Base-by-base conservation (phyloP, 1,140 invertebrate species). In the Brachionus rotundiformis region DNA sequence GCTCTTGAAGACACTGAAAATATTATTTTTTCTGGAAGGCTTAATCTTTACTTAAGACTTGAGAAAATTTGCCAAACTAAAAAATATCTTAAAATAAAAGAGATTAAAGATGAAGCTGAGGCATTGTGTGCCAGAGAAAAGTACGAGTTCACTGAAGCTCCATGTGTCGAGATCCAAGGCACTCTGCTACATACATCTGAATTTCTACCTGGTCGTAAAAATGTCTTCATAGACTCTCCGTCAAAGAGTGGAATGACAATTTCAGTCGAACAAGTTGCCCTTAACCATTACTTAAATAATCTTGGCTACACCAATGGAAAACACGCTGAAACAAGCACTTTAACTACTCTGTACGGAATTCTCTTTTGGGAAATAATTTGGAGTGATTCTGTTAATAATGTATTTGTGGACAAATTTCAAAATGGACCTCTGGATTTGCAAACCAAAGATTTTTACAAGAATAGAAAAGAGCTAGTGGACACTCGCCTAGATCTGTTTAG, bases 331-430 rank as follows among this genome's bases (percentile, higher is more conserved):
- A 92, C 92, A 4, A 86, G 89, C 1, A 90, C 92, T 3, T 89
- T 92, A 2, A 87, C 88, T 39, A 90, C 90, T 1, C 84, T 94
- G 71, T 93, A 93, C 85, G 87, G 86, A n/a, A 84, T 92, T 1
- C 86, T 92, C 1, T 93, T 93, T 85, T 94, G 93, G 92, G 91
- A 94, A 73, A 90, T 93, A 10, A 89, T 94, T 39, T 94, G 92
- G 85, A 85, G 87, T 76, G 84, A 87, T 25, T 85, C 87, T 2
- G 85, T 92, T 47, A 88, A 91, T 8, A 92, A 93, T 84, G 88
- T 90, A 4, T 94, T 93, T 85, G 86, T 92, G 5, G 90, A 89
- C 8, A 85, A 84, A 0, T 93, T 91, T 85, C 93, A 94, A 86
- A 84, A 88, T 11, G 88, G 88, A 5, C 93, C 93, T 0, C 85